These are phyloP conservation scores for Etheostoma spectabile DNA, from an alignment of 2,113 vertebrate species.

Conservation along the genomic window DNA sequence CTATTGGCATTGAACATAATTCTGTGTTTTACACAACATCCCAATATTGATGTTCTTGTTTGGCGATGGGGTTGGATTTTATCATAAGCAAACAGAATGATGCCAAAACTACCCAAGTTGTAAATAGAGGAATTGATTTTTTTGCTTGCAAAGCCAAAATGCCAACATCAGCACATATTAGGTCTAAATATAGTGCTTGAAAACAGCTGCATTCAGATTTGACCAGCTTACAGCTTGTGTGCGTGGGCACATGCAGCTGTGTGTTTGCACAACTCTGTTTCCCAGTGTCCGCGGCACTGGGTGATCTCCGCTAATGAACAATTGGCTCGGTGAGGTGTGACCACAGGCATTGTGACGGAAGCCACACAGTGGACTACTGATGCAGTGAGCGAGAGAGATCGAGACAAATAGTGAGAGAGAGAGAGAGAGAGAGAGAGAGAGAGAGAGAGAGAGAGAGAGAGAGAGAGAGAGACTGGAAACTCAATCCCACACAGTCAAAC, in stretches of 20 bases:
- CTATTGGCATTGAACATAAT: neutral
- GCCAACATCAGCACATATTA: constrained; percentile 4
- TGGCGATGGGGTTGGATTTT: too few species aligned
- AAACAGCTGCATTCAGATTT: constrained; percentile 25
- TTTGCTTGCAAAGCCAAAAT: neutral
- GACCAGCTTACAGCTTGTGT: neutral
- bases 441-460: constrained; percentile 40
- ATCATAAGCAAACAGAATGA: too few species aligned
- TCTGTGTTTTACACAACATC: neutral
- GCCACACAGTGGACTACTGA: constrained; percentile 72
- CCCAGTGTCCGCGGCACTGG: constrained; percentile 44
- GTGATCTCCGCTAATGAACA: constrained; percentile 76
- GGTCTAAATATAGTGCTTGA: neutral
- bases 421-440: constrained; percentile 43
- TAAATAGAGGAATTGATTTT: neutral
- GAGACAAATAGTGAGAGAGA: constrained; percentile 14
- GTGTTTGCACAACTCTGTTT: constrained; percentile 43
- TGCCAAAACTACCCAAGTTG: neutral
- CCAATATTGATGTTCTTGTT: neutral
- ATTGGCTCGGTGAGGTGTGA: constrained; percentile 83
- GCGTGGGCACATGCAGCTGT: neutral
- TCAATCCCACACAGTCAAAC: constrained; percentile 72
- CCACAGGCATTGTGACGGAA: constrained; percentile 77
- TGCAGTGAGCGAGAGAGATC: constrained; percentile 67
- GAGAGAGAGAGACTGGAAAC: constrained; percentile 68